Percentiles rank a stretch among this genome's conserved stretches.
phyloP scores from a whole-genome alignment of 2,888 invertebrate species.

The Melanargia galathea region DNA sequence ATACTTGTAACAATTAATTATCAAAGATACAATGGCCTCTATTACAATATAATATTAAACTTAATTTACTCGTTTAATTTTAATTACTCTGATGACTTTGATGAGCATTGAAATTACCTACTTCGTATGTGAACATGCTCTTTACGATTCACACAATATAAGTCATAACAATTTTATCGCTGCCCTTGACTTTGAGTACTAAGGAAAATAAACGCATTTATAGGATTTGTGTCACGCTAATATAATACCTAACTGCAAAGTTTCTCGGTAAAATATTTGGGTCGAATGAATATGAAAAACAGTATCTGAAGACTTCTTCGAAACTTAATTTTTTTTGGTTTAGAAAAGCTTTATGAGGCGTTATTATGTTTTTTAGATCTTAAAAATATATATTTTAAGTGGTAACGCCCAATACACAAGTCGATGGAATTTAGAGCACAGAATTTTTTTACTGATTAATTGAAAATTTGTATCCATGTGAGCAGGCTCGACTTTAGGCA shows the following conservation, averaged over 20 bases:
- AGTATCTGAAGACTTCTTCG: background rate
- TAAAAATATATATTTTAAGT: too few relatives aligned
- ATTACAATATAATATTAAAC: too few relatives aligned
- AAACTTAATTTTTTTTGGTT: background rate
- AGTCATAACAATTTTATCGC: conserved; percentile 3
- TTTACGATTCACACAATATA: background rate
- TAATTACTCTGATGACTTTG: conserved; percentile 15
- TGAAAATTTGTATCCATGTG: too few relatives aligned
- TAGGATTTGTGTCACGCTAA: conserved; percentile 4
- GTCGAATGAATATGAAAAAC: background rate
- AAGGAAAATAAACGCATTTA: conserved; percentile 8
- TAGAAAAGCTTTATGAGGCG: background rate
- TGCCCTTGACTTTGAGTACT: conserved; percentile 28
- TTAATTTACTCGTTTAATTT: background rate
- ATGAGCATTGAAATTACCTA: background rate
- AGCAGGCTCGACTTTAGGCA: too few relatives aligned
- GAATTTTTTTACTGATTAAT: too few relatives aligned
- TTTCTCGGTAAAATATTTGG: conserved; percentile 7
- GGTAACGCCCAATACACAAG: too few relatives aligned
- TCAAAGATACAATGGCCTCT: too few relatives aligned
- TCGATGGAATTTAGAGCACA: too few relatives aligned
- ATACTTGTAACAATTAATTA: too few relatives aligned
- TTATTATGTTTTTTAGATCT: too few relatives aligned
- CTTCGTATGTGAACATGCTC: background rate
- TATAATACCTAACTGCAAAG: background rate